Base-by-base conservation (phyloP, 2,113 vertebrate species). In the Isurus oxyrinchus region DNA sequence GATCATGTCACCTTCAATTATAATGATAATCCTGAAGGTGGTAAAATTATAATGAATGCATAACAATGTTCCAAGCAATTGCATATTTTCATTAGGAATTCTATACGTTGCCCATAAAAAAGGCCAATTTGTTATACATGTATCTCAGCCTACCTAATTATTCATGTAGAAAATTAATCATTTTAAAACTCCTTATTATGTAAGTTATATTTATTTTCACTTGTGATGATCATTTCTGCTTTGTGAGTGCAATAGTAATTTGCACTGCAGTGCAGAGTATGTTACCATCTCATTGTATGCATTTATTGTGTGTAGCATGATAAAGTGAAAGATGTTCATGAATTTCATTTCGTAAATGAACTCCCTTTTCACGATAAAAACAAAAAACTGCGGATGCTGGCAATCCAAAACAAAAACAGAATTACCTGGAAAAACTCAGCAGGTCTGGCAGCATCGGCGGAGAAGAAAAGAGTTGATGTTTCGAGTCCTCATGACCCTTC, bases 21-120 rank as follows among this genome's bases (percentile, higher is more conserved):
- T 57, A 57, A 91, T 91, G 25, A 57, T 59, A 59, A n/a, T 91
- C 27, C 55, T 59, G 27, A 35, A 61, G 57, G 88, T 91, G 88
- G 53, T 59, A 59, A 59, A 91, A 59, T 59, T 31, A 61, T 57
- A 91, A 61, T 91, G 88, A 91, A 35, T 35, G 59, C 55, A 91
- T 35, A 59, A 91, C 88, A 91, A 25, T 57, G 55, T 91, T 91
- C 88, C 55, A 91, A 91, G 55, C 31, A 91, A 91, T 91, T 91
- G 57, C 81, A 84, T 84, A 84, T 44, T 84, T 49, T 49, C 81
- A 84, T 49, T 84, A 84, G 81, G n/a, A 84, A 84, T 84, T 84
- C 81, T 84, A 84, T 84, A 49, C 5, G 40, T 84, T 44, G 81
- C 81, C 49, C 81, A 49, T 84, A 84, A 84, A 84, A 84, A 44